phyloP scores from a whole-genome alignment of 2,113 vertebrate species.

The Procavia capensis region DNA sequence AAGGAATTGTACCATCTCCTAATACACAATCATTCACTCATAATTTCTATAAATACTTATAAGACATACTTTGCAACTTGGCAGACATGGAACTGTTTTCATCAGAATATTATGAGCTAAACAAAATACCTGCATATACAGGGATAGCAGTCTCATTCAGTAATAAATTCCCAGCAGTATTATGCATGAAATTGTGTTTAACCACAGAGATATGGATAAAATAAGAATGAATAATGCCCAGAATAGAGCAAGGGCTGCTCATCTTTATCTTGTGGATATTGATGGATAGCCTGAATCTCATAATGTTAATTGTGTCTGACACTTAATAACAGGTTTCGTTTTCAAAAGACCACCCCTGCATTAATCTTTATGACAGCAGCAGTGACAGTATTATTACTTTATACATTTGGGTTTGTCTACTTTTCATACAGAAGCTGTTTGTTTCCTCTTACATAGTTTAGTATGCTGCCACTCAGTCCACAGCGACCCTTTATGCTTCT shows the following conservation, averaged over 20 bases:
- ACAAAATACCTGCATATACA: background rate
- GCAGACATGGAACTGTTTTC: background rate
- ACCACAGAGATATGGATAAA: background rate
- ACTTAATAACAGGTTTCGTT: conserved; percentile 25
- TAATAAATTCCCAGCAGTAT: background rate
- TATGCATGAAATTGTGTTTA: background rate
- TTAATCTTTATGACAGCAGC: background rate
- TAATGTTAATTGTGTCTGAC: background rate
- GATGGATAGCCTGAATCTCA: background rate
- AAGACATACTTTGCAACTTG: background rate
- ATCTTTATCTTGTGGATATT: background rate
- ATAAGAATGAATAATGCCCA: background rate
- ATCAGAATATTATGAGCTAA: background rate
- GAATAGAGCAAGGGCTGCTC: background rate
- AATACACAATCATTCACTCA: background rate
- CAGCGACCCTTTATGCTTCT: background rate
- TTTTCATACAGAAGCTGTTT: background rate
- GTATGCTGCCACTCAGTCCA: background rate
- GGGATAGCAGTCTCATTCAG: background rate
- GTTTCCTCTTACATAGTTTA: background rate
- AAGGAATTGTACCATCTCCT: background rate
- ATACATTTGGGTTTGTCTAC: background rate
- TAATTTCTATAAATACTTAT: background rate
- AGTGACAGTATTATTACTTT: background rate
- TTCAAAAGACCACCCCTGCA: background rate